Evolutionary conservation across 2,113 vertebrate species (phyloP).

Genomic region (Peromyscus leucopus): DNA sequence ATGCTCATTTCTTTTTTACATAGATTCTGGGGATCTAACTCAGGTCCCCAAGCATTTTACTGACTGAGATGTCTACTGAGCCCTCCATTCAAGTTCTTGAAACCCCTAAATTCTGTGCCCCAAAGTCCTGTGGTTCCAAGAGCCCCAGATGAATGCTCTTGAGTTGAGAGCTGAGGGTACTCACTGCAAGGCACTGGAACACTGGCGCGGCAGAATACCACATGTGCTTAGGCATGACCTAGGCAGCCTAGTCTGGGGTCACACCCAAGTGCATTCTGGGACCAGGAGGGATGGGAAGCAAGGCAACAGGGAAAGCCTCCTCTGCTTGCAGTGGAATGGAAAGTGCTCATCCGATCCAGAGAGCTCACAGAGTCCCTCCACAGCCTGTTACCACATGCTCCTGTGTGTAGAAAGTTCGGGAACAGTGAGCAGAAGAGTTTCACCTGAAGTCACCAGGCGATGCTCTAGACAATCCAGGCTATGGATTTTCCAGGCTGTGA

Average conservation of each 20-base stretch:
- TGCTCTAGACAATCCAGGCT: background rate
- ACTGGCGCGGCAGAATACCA: accelerated
- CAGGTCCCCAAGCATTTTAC: background rate
- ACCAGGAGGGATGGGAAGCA: background rate
- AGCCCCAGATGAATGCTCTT: background rate
- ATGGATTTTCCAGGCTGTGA: background rate
- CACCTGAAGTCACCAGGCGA: background rate
- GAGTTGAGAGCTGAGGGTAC: background rate
- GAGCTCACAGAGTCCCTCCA: background rate
- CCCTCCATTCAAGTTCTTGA: background rate
- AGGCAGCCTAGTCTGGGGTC: background rate
- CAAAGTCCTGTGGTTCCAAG: background rate
- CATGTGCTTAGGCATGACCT: background rate
- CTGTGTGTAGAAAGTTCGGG: background rate
- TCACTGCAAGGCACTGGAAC: background rate
- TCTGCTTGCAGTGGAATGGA: background rate
- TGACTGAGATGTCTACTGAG: background rate
- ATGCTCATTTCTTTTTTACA: background rate
- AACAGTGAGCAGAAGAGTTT: background rate
- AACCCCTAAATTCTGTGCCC: background rate
- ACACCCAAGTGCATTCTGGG: background rate
- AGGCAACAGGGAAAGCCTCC: background rate
- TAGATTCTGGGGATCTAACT: background rate
- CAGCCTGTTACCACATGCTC: too few species aligned
- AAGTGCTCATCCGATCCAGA: background rate